Evolutionary conservation across 2,797 vertebrate genomes (phyloP).

Genomic region (Platalea minor): DNA sequence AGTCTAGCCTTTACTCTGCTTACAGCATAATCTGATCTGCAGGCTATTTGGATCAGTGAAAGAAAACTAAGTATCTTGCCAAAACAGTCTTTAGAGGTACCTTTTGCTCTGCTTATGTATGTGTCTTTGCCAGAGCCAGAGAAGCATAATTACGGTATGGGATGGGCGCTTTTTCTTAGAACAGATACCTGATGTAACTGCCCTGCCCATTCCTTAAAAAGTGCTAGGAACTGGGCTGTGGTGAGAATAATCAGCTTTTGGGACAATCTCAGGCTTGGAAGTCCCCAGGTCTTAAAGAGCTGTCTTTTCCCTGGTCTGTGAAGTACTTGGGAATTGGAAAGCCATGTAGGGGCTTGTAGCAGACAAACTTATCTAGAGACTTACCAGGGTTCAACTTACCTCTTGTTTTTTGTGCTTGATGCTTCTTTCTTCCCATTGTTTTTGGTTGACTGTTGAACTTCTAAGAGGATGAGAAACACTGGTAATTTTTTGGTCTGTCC

Average conservation of each 20-base stretch:
- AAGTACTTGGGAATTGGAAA: neutral
- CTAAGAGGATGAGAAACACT: neutral
- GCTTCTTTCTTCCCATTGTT: neutral
- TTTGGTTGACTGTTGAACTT: neutral
- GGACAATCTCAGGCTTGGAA: neutral
- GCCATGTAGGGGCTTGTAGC: neutral
- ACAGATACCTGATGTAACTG: neutral
- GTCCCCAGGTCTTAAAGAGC: neutral
- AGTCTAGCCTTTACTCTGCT: neutral
- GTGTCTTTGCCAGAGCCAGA: neutral
- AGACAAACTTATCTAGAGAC: neutral
- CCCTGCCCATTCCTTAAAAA: neutral
- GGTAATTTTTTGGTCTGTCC: neutral
- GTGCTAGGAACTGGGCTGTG: neutral
- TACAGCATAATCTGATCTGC: neutral
- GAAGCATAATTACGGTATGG: neutral
- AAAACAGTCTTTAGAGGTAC: neutral
- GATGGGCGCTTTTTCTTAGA: neutral
- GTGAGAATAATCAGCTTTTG: neutral
- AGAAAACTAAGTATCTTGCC: neutral
- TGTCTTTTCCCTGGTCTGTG: neutral
- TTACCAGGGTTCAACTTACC: neutral
- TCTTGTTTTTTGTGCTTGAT: neutral
- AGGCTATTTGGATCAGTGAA: neutral
- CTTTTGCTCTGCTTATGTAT: neutral